A percentile compares a stretch with the other conserved stretches of the same genome.
These are phyloP conservation scores for Dendrocincla fuliginosa DNA, from an alignment of 2,797 vertebrate genomes.

Conservation along the genomic window DNA sequence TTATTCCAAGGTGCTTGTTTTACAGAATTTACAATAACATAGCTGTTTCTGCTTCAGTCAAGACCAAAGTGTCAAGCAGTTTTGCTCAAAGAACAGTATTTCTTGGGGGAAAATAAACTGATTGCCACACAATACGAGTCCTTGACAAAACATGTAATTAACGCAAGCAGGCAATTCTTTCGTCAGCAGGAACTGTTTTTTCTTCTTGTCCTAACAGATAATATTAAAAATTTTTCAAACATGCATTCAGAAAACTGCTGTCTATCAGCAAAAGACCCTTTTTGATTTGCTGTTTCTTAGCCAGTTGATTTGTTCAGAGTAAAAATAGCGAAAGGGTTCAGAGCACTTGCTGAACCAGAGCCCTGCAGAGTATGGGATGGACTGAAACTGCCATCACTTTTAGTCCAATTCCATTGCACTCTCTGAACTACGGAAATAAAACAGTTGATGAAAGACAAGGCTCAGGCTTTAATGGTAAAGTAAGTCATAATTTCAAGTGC, in stretches of 20 bases:
- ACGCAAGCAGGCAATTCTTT: neutral
- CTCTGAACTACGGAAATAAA: neutral
- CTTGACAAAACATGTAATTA: neutral
- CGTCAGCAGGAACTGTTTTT: neutral
- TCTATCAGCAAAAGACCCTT: neutral
- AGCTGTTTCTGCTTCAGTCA: neutral
- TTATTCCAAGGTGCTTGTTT: neutral
- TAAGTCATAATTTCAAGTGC: neutral
- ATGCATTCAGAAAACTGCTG: neutral
- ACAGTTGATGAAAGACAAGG: neutral
- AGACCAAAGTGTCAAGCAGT: neutral
- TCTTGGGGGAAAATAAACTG: neutral
- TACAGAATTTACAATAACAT: neutral
- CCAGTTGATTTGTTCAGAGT: neutral
- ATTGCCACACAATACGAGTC: neutral
- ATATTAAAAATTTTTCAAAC: neutral
- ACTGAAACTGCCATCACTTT: conserved; percentile 9
- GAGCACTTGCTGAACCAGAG: conserved; percentile 14
- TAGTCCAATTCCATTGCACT: neutral
- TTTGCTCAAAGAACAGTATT: neutral
- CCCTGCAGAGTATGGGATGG: neutral
- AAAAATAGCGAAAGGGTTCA: conserved; percentile 5
- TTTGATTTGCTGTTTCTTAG: neutral
- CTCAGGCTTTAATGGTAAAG: neutral
- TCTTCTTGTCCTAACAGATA: neutral